Base-by-base conservation (phyloP, 37 sponge, comb jelly and placozoan genomes). In the Oopsacas minuta region DNA sequence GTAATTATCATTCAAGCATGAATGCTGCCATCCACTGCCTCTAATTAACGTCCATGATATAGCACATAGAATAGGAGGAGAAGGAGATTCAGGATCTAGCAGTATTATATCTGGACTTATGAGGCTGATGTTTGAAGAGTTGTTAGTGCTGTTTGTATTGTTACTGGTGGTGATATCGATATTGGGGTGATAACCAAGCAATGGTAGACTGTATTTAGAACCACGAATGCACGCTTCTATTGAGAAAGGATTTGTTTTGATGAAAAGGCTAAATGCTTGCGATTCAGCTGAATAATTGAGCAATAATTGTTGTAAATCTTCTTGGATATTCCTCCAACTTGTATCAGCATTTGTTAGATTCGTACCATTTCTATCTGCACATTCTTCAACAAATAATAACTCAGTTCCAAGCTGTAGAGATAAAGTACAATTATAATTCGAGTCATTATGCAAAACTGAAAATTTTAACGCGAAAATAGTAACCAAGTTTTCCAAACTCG, bases 181-280 rank as follows among this genome's bases (percentile, higher is more conserved):
- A n/a, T n/a, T n/a, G n/a, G n/a, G n/a, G n/a, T n/a, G n/a, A n/a
- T n/a, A n/a, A n/a, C n/a, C 75, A 61, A 61, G 28, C 22, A 61
- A 3, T 61, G 75, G 75, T 10, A 61, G 75, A 3, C 1, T 61
- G 30, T 25, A 12, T 7, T 61, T 61, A 3, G 22, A 10, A n/a
- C 75, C 75, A n/a, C 22, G 22, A 61, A 25, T 61, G 28, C 75
- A 61, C 7, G 30, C 75, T 61, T 61, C 32, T 25, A 61, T 61
- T 12, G 75, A 61, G 3, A 61, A 34, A 61, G 75, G 75, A n/a
- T 61, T 61, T 20, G 75, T 61, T 61, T 61, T 61, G 75, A 61
- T 61, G 22, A 61, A 61, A n/a, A 61, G 20, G 28, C 75, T 61
- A 3, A 61, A 61, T 32, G 28, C 1, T 61, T 61, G 20, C 5